Conservation (phyloP, 2,888 invertebrate genomes). For the Pyrgus malvae region DNA sequence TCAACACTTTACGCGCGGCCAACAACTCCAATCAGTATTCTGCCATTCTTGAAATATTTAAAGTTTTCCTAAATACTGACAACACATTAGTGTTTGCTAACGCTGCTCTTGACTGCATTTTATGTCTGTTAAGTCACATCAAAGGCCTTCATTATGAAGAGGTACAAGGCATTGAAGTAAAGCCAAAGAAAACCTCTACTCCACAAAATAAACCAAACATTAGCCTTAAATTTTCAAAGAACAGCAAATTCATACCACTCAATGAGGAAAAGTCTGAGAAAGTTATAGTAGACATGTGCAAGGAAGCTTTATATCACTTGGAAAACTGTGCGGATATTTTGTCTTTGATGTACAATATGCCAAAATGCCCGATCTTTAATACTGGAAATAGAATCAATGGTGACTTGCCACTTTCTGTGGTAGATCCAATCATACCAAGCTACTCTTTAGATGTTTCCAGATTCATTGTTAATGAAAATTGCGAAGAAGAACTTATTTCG, state of each 20-base stretch:
- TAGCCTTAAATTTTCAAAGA: conserved; percentile 70
- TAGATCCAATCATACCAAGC: conserved; percentile 92
- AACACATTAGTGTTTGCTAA: conserved; percentile 96
- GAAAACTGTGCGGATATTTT: conserved; percentile 93
- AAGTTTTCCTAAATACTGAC: conserved; percentile 95
- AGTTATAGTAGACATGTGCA: conserved; percentile 83
- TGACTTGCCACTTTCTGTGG: conserved; percentile 88
- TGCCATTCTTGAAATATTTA: conserved; percentile 94
- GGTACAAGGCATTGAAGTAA: conserved; percentile 67
- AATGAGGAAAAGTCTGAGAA: conserved; percentile 74
- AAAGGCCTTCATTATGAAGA: conserved; percentile 86
- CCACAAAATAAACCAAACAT: conserved; percentile 64
- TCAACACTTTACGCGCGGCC: conserved; percentile 95
- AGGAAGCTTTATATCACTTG: conserved; percentile 92
- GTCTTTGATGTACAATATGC: conserved; percentile 96
- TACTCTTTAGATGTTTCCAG: conserved; percentile 85
- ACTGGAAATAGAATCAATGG: conserved; percentile 92
- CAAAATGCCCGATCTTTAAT: conserved; percentile 95
- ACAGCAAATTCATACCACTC: conserved; percentile 73
- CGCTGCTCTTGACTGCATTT: conserved; percentile 95
- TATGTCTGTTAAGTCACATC: conserved; percentile 91
- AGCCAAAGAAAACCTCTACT: conserved; percentile 58
- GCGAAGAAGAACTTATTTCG: conserved; percentile 85
- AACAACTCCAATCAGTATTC: conserved; percentile 87
- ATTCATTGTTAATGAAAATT: conserved; percentile 85